Percentiles rank a stretch among this genome's conserved stretches.
These are phyloP conservation scores for Agonum fuliginosum DNA, from an alignment of 2,888 invertebrate genomes.

Conservation along the genomic window DNA sequence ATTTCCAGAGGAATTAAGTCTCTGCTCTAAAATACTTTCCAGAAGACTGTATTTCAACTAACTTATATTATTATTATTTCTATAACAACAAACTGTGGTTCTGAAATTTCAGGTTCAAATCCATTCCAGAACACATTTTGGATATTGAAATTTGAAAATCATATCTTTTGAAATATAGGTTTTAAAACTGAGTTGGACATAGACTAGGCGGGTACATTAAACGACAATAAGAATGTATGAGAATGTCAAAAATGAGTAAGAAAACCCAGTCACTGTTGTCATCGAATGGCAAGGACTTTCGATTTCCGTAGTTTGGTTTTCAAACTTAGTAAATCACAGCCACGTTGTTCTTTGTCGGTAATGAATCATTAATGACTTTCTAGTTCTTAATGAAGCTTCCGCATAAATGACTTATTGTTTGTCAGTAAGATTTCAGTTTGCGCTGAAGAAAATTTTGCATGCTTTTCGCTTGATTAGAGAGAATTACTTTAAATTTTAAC, in stretches of 20 bases:
- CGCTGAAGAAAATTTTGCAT: slow-evolving; percentile 10
- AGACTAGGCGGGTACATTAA: no score
- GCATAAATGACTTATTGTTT: slow-evolving; percentile 48
- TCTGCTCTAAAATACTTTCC: no score
- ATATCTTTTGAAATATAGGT: no score
- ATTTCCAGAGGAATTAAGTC: no score
- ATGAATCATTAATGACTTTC: slow-evolving; percentile 51
- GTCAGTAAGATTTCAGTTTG: slow-evolving; percentile 26
- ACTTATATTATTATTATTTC: no score
- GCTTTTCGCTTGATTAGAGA: not conserved
- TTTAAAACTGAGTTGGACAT: no score
- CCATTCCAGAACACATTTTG: no score
- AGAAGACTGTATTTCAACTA: no score
- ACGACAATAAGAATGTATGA: no score
- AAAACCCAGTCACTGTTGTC: not conserved
- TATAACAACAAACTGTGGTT: no score
- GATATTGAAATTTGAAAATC: no score
- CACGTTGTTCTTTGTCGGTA: slow-evolving; percentile 34
- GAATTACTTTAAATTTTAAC: not conserved
- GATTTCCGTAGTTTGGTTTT: slow-evolving; percentile 34
- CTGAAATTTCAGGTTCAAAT: no score
- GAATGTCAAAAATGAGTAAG: slow-evolving; percentile 4
- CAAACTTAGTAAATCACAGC: slow-evolving; percentile 30
- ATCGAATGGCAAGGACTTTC: slow-evolving; percentile 37
- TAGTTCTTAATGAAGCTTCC: slow-evolving; percentile 47